Base-by-base conservation (phyloP, 2,888 invertebrate genomes). In the Caenorhabditis doughertyi region DNA sequence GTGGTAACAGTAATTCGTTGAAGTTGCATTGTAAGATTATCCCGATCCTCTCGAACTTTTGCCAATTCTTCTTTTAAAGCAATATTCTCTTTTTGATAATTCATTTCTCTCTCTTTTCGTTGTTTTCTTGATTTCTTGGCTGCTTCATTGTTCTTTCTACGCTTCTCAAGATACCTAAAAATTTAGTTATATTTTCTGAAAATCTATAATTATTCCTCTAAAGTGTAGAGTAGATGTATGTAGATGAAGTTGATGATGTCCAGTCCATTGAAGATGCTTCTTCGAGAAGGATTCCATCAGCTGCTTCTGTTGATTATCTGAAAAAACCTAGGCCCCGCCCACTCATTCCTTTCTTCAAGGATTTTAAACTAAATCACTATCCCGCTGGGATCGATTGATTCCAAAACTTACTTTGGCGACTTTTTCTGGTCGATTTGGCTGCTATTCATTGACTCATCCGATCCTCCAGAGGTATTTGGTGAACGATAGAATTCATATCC, bases 111-210 rank as follows among this genome's bases (percentile, higher is more conserved):
- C 21, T 85, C 67, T 39, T 84, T 85, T 23, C 88, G 53, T 18
- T 82, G 62, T 32, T 55, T 39, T 18, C 89, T 65, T n/a, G 87
- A 87, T 68, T 86, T 87, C 70, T 87, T 87, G 16, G 89, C 89
- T n/a, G 89, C 89, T 53, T 84, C 83, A 67, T 89, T 89, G 74
- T 89, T 89, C 55, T 85, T 80, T 5, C 18, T 44, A 35, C 89
- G 72, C 35, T 86, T 83, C 74, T 84, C 84, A 53, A 62, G 62
- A 49, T 88, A 87, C 27, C 85, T 86, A 74, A 29, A 85, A 35
- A 7, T 35, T 5, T 9, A 9, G 35, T 35, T 29, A 21, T 2
- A 47, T 18, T 64, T n/a, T n/a, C n/a, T 25, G 42, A 47, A n/a
- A 56, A 29, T 18, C 4, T 1, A 11, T n/a, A 27, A 44, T 23